Evolutionary conservation across 2,113 vertebrate species (phyloP).

Genomic region (Galbula dea): DNA sequence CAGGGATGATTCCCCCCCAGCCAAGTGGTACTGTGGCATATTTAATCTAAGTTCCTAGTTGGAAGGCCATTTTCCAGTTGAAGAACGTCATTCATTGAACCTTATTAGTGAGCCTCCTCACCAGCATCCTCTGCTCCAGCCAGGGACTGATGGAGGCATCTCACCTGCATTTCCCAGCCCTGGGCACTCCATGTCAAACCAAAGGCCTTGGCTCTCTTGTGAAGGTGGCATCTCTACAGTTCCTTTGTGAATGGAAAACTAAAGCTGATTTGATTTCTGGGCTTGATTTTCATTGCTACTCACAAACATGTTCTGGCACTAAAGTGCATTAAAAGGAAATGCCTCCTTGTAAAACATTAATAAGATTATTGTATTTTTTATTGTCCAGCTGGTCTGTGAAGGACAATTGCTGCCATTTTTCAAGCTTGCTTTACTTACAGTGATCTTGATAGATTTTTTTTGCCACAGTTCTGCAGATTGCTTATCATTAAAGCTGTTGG

Average conservation of each 20-base stretch:
- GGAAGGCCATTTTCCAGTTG: background rate
- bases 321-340: background rate
- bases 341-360: background rate
- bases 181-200: fast-evolving
- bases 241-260: background rate
- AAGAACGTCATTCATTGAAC: background rate
- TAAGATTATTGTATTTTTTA: background rate
- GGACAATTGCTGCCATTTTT: background rate
- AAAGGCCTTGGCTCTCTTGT: background rate
- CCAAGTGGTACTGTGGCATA: background rate
- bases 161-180: background rate
- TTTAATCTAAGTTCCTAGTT: background rate
- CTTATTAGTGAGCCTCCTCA: background rate
- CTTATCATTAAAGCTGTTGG: background rate
- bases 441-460: background rate
- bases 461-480: background rate
- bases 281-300: background rate
- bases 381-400: background rate
- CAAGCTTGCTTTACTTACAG: background rate
- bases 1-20: conserved; percentile 27
- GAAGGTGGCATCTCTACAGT: background rate
- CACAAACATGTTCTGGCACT: background rate
- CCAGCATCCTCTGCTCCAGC: background rate
- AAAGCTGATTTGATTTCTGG: background rate
- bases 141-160: background rate